Conservation (phyloP, 37 sponge, comb jelly and placozoan species). For the Cladorhizidae sp. region DNA sequence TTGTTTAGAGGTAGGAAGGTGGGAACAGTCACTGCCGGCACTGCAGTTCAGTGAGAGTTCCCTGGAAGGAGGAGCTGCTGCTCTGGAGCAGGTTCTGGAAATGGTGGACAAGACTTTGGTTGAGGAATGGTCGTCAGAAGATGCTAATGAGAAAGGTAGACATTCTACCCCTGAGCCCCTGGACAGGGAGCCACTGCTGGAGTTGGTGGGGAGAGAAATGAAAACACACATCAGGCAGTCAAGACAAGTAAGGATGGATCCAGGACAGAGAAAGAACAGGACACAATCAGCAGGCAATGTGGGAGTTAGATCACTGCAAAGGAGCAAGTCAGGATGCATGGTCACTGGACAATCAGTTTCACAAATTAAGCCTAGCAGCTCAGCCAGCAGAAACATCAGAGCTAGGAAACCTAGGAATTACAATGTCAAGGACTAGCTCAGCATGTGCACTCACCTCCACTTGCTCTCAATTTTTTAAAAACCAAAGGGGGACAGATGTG, state of each 20-base stretch:
- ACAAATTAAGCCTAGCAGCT: not conserved
- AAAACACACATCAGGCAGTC: not conserved
- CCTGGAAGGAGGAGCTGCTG: not conserved
- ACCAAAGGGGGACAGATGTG: too few relatives aligned
- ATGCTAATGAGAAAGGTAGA: not conserved
- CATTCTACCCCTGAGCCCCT: slow-evolving; percentile 15
- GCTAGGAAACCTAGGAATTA: slow-evolving; percentile 2
- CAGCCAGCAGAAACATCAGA: not conserved
- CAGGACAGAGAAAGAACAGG: too few relatives aligned
- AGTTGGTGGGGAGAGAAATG: slow-evolving; percentile 20
- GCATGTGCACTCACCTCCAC: too few relatives aligned
- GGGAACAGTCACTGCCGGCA: not conserved
- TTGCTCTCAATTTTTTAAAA: too few relatives aligned
- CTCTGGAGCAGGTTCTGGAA: slow-evolving; percentile 4
- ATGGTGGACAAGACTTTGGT: slow-evolving; percentile 7
- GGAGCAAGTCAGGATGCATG: not conserved
- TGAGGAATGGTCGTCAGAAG: not conserved
- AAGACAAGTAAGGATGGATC: too few relatives aligned
- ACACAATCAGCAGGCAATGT: too few relatives aligned
- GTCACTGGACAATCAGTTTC: not conserved
- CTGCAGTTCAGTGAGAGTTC: slow-evolving; percentile 11
- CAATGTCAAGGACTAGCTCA: slow-evolving; percentile 18
- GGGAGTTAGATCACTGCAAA: too few relatives aligned
- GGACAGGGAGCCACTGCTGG: not conserved
- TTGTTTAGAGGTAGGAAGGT: not conserved